Percentiles rank a stretch among this genome's conserved stretches.
Evolutionary conservation across 2,113 vertebrate genomes (phyloP).

Genomic region (Phrynocephalus versicolor): DNA sequence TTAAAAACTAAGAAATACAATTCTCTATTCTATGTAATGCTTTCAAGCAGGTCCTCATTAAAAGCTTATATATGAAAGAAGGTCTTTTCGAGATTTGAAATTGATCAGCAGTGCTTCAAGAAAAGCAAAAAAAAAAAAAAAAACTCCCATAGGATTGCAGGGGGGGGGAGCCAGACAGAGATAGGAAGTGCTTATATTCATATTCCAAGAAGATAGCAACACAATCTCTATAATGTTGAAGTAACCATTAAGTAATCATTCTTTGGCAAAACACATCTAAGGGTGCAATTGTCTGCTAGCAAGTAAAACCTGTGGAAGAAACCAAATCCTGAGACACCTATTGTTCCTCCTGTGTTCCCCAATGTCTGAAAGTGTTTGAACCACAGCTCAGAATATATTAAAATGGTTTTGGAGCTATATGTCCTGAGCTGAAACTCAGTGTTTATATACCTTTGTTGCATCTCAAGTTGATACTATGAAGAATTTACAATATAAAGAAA

Average conservation of each 20-base stretch:
- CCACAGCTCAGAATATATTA: not conserved
- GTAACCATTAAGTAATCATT: not conserved
- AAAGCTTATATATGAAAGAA: conserved; percentile 7
- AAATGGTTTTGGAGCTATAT: not conserved
- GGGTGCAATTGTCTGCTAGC: not conserved
- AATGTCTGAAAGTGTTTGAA: not conserved
- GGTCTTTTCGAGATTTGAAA: not conserved
- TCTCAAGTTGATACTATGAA: conserved; percentile 6
- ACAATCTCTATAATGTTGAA: not conserved
- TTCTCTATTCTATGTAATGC: not conserved
- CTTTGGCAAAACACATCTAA: not conserved
- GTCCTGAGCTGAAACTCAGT: not conserved
- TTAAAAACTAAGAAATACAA: conserved; percentile 11
- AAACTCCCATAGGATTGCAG: not conserved
- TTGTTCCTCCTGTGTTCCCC: not conserved
- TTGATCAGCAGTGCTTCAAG: not conserved
- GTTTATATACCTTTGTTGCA: conserved; percentile 16
- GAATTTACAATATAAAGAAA: conserved; percentile 28
- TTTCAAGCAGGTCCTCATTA: not conserved
- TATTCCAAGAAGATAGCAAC: not conserved
- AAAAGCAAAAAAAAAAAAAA: not conserved
- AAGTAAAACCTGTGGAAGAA: not conserved
- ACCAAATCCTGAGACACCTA: not conserved
- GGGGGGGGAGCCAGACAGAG: not conserved
- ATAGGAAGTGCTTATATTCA: not conserved